Evolutionary conservation across 2,888 invertebrate species (phyloP), one percentile per base, ranked within the genome.

Genomic region (Hermaeophaga mercurialis): DNA sequence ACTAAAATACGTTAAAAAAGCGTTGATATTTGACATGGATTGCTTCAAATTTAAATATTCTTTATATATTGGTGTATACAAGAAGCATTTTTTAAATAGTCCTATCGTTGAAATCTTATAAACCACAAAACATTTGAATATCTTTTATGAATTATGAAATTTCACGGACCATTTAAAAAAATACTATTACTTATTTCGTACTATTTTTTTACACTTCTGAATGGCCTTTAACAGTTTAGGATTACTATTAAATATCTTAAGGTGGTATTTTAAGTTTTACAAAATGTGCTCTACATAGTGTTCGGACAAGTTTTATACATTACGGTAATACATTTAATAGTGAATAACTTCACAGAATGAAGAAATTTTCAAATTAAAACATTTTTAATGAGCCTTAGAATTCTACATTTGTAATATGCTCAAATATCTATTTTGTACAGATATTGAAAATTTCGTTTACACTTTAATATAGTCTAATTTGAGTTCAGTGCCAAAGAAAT

Each of bases 401-500:
- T 44, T 44, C 44, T 36, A 47, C 14, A 47, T 47, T 19, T 47
- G 22, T 15, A 36, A 36, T 4, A 36, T 47, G 47, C 38, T 47
- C 47, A 47, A 47, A 44, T 15, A 24, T 36, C 9, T 47, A 47
- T 47, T 36, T 47, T 47, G 8, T 47, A 45, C 43, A 24, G 11
- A 28, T 44, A 15, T 3, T 2, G 24, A 22, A 24, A 43, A 11
- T 15, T 15, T 15, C 12, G 15, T 36, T n/a, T 8, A 36, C 1
- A 36, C 9, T 36, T 22, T 36, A 15, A 36, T 3, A 36, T 36
- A 36, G 14, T 49, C 9, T 8, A 18, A 38, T 5, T 52, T 52
- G 56, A 56, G 53, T 66, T 58, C 52, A 66, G 72, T 73, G 73
- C 72, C 73, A 73, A 73, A 72, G 64, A 67, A 55, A 61, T 62